These are phyloP conservation scores for Gymnocypris eckloni DNA, from an alignment of 2,797 vertebrate genomes.

Conservation along the genomic window DNA sequence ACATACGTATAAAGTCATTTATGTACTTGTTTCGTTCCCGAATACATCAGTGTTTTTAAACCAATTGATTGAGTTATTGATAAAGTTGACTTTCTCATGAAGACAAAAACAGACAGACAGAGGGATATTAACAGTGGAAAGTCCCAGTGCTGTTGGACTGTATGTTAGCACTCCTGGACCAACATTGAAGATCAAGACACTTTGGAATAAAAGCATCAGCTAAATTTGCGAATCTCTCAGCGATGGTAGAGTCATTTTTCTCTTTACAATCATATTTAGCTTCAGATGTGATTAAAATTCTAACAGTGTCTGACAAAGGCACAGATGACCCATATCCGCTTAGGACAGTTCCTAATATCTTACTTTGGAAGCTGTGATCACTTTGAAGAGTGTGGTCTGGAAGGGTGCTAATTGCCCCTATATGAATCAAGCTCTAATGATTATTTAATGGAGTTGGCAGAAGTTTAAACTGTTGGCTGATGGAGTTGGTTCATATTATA, in stretches of 20 bases:
- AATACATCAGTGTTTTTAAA: background rate
- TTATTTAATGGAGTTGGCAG: slow-evolving; percentile 45
- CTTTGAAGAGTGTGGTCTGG: background rate
- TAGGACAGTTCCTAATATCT: slow-evolving; percentile 16
- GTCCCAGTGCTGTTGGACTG: background rate
- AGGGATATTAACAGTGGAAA: background rate
- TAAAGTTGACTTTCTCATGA: background rate
- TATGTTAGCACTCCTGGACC: background rate
- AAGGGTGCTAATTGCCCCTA: background rate
- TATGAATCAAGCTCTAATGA: slow-evolving; percentile 41
- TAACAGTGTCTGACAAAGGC: background rate
- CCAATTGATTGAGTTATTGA: background rate
- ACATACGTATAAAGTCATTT: background rate
- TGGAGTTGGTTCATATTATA: slow-evolving; percentile 49
- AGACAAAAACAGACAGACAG: background rate
- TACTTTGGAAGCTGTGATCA: slow-evolving; percentile 35
- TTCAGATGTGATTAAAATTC: background rate
- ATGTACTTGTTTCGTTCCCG: background rate
- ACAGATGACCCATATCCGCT: background rate
- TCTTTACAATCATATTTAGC: background rate
- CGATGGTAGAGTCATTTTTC: background rate
- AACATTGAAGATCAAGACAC: background rate
- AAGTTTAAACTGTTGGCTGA: slow-evolving; percentile 33
- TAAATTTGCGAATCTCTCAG: background rate
- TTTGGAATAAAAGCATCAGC: background rate